A percentile compares a stretch with the other conserved stretches of the same genome.
phyloP scores from a whole-genome alignment of 2,113 vertebrate species.

The Delphinapterus leucas region DNA sequence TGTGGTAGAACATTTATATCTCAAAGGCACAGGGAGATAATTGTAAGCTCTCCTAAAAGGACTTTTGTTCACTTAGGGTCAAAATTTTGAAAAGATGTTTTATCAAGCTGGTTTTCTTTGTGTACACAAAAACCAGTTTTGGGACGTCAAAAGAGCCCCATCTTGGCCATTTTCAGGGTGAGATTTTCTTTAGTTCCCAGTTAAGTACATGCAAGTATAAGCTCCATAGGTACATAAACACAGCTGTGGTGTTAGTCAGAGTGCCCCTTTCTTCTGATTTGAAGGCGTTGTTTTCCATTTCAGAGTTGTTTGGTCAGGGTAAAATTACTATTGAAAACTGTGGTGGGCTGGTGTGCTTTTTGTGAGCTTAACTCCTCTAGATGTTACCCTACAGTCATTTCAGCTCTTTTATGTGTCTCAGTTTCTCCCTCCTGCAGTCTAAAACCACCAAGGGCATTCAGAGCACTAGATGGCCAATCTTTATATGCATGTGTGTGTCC shows the following conservation, averaged over 20 bases:
- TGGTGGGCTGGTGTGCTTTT: background rate
- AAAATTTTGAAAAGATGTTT: background rate
- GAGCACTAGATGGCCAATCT: background rate
- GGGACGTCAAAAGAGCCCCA: background rate
- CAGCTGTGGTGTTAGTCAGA: background rate
- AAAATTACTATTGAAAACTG: background rate
- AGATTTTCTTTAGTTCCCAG: background rate
- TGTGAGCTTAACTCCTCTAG: background rate
- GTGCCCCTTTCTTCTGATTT: background rate
- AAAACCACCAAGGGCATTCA: rapidly evolving
- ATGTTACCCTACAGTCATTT: background rate
- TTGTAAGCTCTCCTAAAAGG: background rate
- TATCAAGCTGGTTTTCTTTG: background rate
- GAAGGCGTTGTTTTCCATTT: background rate
- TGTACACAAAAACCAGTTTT: background rate
- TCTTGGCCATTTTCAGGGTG: background rate
- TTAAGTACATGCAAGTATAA: background rate
- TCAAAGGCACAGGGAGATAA: background rate
- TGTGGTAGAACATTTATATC: background rate
- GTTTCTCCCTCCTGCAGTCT: background rate
- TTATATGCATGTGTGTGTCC: too few relatives aligned
- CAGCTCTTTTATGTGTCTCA: background rate
- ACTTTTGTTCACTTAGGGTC: background rate
- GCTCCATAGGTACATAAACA: background rate
- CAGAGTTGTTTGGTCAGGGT: background rate